These are phyloP conservation scores for Dryobota labecula DNA, from an alignment of 2,888 invertebrate genomes.

Conservation along the genomic window DNA sequence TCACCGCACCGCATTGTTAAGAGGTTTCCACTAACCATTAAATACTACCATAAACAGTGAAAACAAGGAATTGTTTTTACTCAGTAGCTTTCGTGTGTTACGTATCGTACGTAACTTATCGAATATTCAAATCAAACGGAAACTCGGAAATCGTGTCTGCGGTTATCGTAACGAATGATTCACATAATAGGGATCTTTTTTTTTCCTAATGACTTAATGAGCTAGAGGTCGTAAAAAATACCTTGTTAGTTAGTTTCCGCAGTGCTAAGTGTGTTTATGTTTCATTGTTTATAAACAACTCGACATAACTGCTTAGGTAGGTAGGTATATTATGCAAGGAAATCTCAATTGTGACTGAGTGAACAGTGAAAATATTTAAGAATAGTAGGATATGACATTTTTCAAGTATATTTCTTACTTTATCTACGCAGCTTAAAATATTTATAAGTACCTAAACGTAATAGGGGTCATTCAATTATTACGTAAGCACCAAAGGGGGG, in stretches of 20 bases:
- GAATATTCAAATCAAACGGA: conserved; percentile 29
- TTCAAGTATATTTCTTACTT: neutral
- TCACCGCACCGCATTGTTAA: conserved; percentile 46
- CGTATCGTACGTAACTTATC: conserved; percentile 31
- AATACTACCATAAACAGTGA: conserved; percentile 54
- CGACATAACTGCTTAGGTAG: neutral
- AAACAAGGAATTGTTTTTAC: conserved; percentile 62
- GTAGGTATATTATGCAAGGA: neutral
- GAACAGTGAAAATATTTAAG: conserved; percentile 29
- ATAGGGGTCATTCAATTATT: too few relatives aligned
- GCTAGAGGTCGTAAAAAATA: conserved; percentile 37
- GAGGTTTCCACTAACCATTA: conserved; percentile 26
- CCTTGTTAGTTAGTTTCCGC: conserved; percentile 36
- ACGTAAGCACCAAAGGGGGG: too few relatives aligned
- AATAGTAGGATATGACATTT: neutral
- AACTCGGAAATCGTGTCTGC: conserved; percentile 31
- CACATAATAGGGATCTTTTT: conserved; percentile 49
- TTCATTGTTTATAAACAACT: conserved; percentile 47
- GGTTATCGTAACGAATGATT: conserved; percentile 45
- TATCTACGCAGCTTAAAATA: neutral
- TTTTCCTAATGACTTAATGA: conserved; percentile 41
- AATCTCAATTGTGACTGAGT: conserved; percentile 15
- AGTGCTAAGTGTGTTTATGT: conserved; percentile 23
- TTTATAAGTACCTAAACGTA: neutral
- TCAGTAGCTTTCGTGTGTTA: conserved; percentile 55